Conservation (phyloP, 1,140 invertebrate species). For the Drosophila navojoa region DNA sequence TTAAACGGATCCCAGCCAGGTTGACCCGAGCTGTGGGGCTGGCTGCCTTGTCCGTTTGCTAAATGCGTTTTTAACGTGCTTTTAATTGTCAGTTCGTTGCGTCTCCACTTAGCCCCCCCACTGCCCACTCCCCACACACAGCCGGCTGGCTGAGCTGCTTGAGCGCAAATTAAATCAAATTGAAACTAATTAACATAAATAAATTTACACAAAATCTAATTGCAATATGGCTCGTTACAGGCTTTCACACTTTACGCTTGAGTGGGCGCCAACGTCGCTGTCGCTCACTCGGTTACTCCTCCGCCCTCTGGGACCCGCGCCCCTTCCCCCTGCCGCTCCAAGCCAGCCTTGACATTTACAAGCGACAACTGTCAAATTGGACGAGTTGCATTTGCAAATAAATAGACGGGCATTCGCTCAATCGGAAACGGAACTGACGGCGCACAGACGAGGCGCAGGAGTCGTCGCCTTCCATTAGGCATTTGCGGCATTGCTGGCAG, state of each 20-base stretch:
- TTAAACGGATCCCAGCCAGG: constrained; percentile 64
- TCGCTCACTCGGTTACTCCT: not conserved
- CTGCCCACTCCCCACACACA: not conserved
- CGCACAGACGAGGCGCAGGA: constrained; percentile 27
- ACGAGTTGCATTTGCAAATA: constrained; percentile 82
- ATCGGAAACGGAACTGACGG: constrained; percentile 77
- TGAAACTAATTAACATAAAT: constrained; percentile 82
- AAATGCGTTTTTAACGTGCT: constrained; percentile 83
- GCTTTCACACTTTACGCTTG: constrained; percentile 76
- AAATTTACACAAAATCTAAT: constrained; percentile 82
- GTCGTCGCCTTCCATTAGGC: constrained; percentile 35
- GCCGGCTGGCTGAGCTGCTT: constrained; percentile 7
- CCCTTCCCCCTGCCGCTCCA: not conserved
- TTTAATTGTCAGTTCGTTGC: constrained; percentile 78
- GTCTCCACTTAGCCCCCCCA: not conserved
- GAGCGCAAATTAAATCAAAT: constrained; percentile 79
- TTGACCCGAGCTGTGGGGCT: constrained; percentile 1
- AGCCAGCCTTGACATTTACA: constrained; percentile 60
- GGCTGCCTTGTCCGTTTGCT: constrained; percentile 46
- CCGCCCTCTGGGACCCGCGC: not conserved
- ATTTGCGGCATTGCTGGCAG: not conserved
- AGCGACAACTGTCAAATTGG: constrained; percentile 80
- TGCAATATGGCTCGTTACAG: constrained; percentile 78
- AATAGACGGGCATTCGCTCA: constrained; percentile 67
- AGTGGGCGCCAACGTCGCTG: constrained; percentile 36